Conservation (phyloP, 2,113 vertebrate genomes). For the Amia ocellicauda region DNA sequence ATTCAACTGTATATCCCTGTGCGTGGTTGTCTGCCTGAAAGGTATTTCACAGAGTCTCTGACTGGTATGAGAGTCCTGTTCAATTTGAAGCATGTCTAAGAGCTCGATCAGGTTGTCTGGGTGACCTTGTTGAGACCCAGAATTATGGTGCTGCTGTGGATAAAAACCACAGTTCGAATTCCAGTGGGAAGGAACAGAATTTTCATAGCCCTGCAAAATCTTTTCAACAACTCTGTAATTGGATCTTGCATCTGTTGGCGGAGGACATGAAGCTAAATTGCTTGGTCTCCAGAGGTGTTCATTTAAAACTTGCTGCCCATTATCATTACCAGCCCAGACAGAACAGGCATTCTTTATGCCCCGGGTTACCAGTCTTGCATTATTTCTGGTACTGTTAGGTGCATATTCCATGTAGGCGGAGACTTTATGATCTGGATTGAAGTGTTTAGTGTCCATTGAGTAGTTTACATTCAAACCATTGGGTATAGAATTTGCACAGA, state of each 20-base stretch:
- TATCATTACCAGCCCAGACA: constrained; percentile 13
- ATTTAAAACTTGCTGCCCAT: constrained; percentile 64
- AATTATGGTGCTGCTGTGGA: constrained; percentile 47
- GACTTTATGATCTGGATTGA: constrained; percentile 27
- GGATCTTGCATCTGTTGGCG: constrained; percentile 84
- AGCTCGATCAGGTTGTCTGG: constrained; percentile 57
- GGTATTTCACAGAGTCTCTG: constrained; percentile 54
- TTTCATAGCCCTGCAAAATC: constrained; percentile 86
- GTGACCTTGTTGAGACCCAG: constrained; percentile 42
- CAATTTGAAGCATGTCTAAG: constrained; percentile 68
- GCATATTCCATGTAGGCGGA: constrained; percentile 40
- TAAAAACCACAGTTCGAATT: constrained; percentile 43
- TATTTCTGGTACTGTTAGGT: constrained; percentile 30
- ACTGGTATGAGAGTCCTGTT: constrained; percentile 64
- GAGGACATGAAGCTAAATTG: constrained; percentile 83
- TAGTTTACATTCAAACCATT: constrained; percentile 6
- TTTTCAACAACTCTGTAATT: constrained; percentile 92
- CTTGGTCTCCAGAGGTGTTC: constrained; percentile 86
- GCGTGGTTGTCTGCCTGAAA: constrained; percentile 39
- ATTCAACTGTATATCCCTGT: constrained; percentile 35
- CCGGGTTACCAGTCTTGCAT: constrained; percentile 27
- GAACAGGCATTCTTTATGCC: constrained; percentile 41
- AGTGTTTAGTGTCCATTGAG: neutral
- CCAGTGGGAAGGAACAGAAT: constrained; percentile 53
- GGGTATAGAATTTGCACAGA: constrained; percentile 20